Evolutionary conservation across 2,888 invertebrate species (phyloP), one percentile per base, ranked within the genome.

Genomic region (Malacosoma neustria): DNA sequence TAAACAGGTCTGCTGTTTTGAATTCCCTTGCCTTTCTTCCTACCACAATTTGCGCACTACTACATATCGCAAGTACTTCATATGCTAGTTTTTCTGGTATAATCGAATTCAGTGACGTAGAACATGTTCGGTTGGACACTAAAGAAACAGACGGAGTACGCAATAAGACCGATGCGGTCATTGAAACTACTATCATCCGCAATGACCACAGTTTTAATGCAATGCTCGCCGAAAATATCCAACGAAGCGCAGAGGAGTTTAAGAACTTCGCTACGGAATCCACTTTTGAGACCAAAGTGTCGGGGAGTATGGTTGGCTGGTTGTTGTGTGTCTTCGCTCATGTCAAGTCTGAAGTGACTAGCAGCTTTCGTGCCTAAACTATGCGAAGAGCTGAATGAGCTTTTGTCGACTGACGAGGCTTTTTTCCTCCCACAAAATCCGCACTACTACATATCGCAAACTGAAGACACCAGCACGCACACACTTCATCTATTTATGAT

Each of bases 231-330:
- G 41, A 73, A 81, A 37, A 88, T 89, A 50, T 88, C 89, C 43
- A 66, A 74, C n/a, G 85, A 91, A 45, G 94, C 94, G 0, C 65
- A 96, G 33, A 88, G 90, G 48, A 94, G 65, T 87, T 97, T 22
- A 90, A 90, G 45, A 76, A 89, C 6, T 96, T 94, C 67, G 89
- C 91, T 0, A 90, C 90, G 0, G 90, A 89, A 36, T 89, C 91
- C 14, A 91, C 94, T n/a, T 89, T 94, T 49, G 97, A 97, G 67
- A 91, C 92, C 0, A 91, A 91, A 54, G 93, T 96, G 0, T 92
- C 95, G 0, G 96, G 96, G 0, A 91, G 91, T 61, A 89, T 94
- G 64, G 89, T 94, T 1, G 94, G 93, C 0, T 89, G 91, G 7
- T 73, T 96, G 41, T 89, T 93, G 42, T 88, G 90, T 39, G 85